Evolutionary conservation across 2,797 vertebrate species (phyloP), one percentile per base, ranked within the genome.

Genomic region (Cyclopterus lumpus): DNA sequence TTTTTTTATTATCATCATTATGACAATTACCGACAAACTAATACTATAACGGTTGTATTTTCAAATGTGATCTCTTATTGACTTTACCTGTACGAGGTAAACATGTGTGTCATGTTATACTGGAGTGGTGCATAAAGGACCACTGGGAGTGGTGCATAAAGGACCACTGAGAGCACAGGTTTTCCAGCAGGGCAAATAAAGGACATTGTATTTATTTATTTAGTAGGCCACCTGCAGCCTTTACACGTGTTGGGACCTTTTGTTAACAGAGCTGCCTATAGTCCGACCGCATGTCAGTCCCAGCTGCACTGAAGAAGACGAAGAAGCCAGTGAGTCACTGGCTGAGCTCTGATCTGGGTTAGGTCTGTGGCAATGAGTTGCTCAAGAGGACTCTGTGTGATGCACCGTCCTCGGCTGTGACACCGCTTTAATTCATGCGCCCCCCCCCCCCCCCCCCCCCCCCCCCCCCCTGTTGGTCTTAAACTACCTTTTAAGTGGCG

Each of bases 141-240:
- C 71, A 73, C 38, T n/a, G 54, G 75, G 58, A 72, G 62, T 51
- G 36, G 9, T 32, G 30, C 40, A 38, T 75, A 63, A 77, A 70
- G 67, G 53, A 61, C 80, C 71, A 73, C 38, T n/a, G 54, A 75
- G 58, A 72, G 62, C 60, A 49, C 36, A 61, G 76, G 75, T 69
- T 30, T 57, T 74, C 49, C 58, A 80, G 63, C 18, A 70, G 75
- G 76, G 22, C 73, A 68, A 61, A 81, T 80, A 67, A 83, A 76
- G 60, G 78, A 80, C 78, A 64, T 40, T 57, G 64, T 81, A 73
- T 83, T 65, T 93, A 88, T 93, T 93, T 92, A 83, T n/a, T n/a
- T 91, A 92, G 89, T 71, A 20, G 22, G 79, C 79, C 90, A 91
- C 91, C 87, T 92, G 88, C 87, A 85, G 81, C 73, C 85, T 81